A percentile compares a stretch with the other conserved stretches of the same genome.
Conservation (phyloP, 2,113 vertebrate genomes). For the Pongo pygmaeus region DNA sequence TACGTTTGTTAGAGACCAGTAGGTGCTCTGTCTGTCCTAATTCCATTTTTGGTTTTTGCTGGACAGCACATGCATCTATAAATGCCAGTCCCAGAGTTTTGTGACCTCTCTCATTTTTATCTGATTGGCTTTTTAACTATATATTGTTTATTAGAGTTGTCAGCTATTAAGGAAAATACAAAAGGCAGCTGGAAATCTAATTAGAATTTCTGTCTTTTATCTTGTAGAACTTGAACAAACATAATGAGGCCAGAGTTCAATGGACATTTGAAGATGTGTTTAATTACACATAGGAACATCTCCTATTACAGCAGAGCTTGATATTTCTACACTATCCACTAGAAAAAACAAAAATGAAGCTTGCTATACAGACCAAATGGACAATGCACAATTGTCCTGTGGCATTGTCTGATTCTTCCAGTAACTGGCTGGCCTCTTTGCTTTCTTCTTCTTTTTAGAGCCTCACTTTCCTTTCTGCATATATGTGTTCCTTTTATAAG, state of each 20-base stretch:
- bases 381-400: neutral
- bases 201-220: neutral
- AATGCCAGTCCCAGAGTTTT: neutral
- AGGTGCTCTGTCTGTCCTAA: neutral
- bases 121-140: neutral
- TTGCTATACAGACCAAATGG: neutral
- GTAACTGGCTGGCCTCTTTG: neutral
- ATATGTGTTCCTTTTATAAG: neutral
- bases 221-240: neutral
- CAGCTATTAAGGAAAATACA: neutral
- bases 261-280: neutral
- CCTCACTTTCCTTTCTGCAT: neutral
- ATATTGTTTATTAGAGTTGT: neutral
- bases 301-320: neutral
- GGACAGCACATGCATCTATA: rapidly evolving
- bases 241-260: neutral
- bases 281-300: neutral
- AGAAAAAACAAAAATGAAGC: neutral
- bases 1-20: neutral
- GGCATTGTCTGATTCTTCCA: neutral
- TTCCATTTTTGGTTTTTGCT: neutral
- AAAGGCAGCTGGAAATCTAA: neutral
- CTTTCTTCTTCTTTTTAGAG: neutral
- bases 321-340: neutral
- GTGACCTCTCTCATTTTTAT: neutral